These are phyloP conservation scores for Andrena haemorrhoa DNA, from an alignment of 2,888 invertebrate species.

Conservation along the genomic window DNA sequence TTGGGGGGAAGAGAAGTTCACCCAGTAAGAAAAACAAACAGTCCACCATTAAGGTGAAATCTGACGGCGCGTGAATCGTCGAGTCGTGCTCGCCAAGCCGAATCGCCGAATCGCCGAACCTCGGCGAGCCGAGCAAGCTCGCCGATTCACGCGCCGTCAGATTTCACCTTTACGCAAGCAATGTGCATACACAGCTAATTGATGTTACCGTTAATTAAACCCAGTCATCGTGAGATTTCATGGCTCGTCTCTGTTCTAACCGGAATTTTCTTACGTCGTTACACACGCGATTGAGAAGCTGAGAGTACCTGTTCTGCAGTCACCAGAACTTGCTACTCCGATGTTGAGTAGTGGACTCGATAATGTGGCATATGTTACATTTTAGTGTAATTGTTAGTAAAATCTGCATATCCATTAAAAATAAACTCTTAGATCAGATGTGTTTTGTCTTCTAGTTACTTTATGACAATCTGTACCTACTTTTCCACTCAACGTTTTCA, in stretches of 20 bases:
- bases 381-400: not conserved
- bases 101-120: no score
- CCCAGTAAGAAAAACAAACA: not conserved
- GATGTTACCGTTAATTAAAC: slow-evolving; percentile 22
- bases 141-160: no score
- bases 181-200: not conserved
- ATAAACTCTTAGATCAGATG: not conserved
- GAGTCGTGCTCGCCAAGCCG: no score
- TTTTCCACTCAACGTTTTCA: no score
- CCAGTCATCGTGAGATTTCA: slow-evolving; percentile 1
- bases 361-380: not conserved
- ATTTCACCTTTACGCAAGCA: no score
- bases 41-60: no score
- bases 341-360: not conserved
- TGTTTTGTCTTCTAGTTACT: not conserved
- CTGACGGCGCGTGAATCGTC: no score
- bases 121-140: no score
- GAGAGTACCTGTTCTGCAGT: slow-evolving; percentile 3
- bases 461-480: no score
- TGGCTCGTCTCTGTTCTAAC: slow-evolving; percentile 10
- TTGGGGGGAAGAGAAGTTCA: not conserved
- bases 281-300: not conserved
- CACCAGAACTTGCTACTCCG: not conserved
- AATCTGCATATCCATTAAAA: not conserved
- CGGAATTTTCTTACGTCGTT: not conserved